Base-by-base conservation (phyloP, 2,888 invertebrate genomes). In the Buathra laborator region DNA sequence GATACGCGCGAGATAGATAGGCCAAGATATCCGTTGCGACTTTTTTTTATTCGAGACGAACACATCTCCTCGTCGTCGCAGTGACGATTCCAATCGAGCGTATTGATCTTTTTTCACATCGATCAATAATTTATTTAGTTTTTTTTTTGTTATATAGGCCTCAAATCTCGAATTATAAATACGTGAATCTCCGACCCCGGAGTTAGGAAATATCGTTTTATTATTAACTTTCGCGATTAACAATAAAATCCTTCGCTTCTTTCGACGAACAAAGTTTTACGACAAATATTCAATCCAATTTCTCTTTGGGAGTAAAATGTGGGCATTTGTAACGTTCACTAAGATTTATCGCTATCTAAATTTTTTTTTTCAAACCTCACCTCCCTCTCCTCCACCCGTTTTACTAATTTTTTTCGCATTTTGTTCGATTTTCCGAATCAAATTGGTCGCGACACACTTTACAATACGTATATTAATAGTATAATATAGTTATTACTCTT, bases 1-100 rank as follows among this genome's bases (percentile, higher is more conserved):
- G 71, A 81, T 74, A 81, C 74, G 74, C 68, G 74, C 66, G 44
- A 46, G 66, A 75, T 79, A 70, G 37, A 74, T 81, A 75, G 81
- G 70, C 75, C 84, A 51, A 68, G 24, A 4, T 56, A 4, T 56
- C 24, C 24, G 24, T 56, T 24, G 56, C 19, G 44, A 62, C 5
- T 81, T 84, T 75, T 75, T 71, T 62, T 29, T 64, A 53, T 68
- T 81, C 53, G 46, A 19, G 29, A 56, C 48, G 29, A 62, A 16
- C 66, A 32, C 3, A 9, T 59, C 56, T 59, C 37, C 12, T 68
- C n/a, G 53, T 76, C 48, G 37, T 9, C 37, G 37, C 37, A 37
- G 7, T 7, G 37, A 37, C 37, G 37, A 37, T 51, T 67, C 74
- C 62, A 83, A 75, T 19, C 79, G 70, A 64, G 75, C 43, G 44